Conservation (phyloP, 2,113 vertebrate genomes). For the Tursiops truncatus region DNA sequence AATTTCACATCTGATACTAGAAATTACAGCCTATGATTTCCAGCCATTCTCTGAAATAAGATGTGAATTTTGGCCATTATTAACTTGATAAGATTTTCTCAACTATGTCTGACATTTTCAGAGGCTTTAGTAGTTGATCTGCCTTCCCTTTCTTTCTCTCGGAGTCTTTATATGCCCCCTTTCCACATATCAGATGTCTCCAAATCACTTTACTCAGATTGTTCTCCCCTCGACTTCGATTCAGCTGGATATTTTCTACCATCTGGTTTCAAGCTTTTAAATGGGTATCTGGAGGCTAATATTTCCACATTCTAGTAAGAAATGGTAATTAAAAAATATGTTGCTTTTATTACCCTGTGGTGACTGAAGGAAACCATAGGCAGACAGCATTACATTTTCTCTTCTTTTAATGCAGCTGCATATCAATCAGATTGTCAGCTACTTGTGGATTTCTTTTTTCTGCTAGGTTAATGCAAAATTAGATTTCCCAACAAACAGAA, state of each 20-base stretch:
- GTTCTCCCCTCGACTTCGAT: constrained; percentile 9
- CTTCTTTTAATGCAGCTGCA: constrained; percentile 25
- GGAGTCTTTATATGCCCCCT: not conserved
- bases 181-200: constrained; percentile 36
- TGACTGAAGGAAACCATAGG: constrained; percentile 49
- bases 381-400: constrained; percentile 36
- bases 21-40: constrained; percentile 55
- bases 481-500: not conserved
- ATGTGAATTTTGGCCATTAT: constrained; percentile 53
- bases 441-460: constrained; percentile 22
- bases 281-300: constrained; percentile 68
- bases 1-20: constrained; percentile 61
- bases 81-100: constrained; percentile 54
- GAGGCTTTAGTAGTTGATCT: constrained; percentile 14
- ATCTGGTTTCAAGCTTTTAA: constrained; percentile 64
- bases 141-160: constrained; percentile 24
- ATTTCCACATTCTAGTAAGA: constrained; percentile 69
- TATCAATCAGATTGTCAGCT: constrained; percentile 48
- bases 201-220: constrained; percentile 54
- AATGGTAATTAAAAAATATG: constrained; percentile 74
- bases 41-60: constrained; percentile 45
- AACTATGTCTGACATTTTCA: constrained; percentile 43
- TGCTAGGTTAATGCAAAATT: not conserved
- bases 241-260: constrained; percentile 57
- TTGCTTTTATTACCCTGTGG: constrained; percentile 59